A percentile compares a stretch with the other conserved stretches of the same genome.
Evolutionary conservation across 2,797 vertebrate species (phyloP).

Genomic region (Cyprinodon diabolis): DNA sequence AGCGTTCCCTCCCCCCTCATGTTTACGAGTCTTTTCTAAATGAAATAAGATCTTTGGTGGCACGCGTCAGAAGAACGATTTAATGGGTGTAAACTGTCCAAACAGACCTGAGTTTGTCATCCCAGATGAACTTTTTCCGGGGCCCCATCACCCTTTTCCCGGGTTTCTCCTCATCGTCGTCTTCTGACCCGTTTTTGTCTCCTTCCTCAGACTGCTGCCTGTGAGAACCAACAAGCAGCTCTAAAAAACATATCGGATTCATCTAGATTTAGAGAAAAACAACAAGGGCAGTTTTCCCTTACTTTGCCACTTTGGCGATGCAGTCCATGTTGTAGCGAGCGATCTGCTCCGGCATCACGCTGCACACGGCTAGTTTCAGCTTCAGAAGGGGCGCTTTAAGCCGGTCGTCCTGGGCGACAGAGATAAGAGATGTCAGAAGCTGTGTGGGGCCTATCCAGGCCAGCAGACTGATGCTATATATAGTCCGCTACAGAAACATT

Average conservation of each 20-base stretch:
- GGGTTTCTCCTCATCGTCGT: slow-evolving; percentile 97
- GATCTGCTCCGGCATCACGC: slow-evolving; percentile 95
- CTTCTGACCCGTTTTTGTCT: slow-evolving; percentile 94
- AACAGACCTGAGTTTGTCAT: slow-evolving; percentile 92
- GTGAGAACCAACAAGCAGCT: not conserved
- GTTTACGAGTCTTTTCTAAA: no score
- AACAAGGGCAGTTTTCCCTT: slow-evolving; percentile 41
- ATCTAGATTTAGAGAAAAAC: not conserved
- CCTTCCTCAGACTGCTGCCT: slow-evolving; percentile 92
- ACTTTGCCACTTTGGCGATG: slow-evolving; percentile 95
- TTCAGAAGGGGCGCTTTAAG: slow-evolving; percentile 92
- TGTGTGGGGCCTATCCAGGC: not conserved
- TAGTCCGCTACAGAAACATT: slow-evolving; percentile 16
- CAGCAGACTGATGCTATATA: slow-evolving; percentile 21
- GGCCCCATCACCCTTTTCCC: slow-evolving; percentile 95
- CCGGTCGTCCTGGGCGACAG: slow-evolving; percentile 87
- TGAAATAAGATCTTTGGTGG: no score
- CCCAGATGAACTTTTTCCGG: slow-evolving; percentile 96
- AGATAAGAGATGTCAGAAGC: slow-evolving; percentile 20
- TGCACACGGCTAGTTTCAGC: slow-evolving; percentile 94
- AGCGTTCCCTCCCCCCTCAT: no score
- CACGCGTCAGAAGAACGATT: no score
- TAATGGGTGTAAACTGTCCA: no score
- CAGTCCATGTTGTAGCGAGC: slow-evolving; percentile 97
- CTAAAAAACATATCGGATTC: no score